Evolutionary conservation across 2,797 vertebrate genomes (phyloP).

Genomic region (Eptatretus atami): DNA sequence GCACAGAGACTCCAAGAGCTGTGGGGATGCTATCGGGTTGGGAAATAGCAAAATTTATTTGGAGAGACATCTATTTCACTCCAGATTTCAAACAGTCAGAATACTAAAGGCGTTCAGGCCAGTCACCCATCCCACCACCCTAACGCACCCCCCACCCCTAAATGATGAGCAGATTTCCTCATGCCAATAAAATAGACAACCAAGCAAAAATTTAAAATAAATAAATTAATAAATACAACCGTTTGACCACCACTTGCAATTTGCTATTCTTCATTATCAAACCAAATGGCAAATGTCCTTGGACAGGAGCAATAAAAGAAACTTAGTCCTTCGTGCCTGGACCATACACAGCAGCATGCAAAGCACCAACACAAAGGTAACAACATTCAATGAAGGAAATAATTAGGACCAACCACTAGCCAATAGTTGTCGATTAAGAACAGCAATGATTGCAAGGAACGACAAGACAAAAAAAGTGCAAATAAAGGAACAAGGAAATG

Average conservation of each 20-base stretch:
- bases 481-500: conserved; percentile 6
- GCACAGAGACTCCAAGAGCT: conserved; percentile 75
- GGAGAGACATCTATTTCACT: background rate
- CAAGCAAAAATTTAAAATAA: background rate
- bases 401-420: conserved; percentile 11
- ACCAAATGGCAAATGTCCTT: conserved; percentile 8
- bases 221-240: background rate
- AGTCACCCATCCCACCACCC: background rate
- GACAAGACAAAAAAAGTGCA: conserved; percentile 9
- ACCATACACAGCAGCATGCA: background rate
- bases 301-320: background rate
- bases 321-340: too few relatives aligned
- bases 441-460: conserved; percentile 14
- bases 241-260: background rate
- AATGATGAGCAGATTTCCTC: conserved; percentile 3
- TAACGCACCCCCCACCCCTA: background rate
- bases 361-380: too few relatives aligned
- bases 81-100: background rate
- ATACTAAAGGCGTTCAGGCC: background rate
- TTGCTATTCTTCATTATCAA: conserved; percentile 12
- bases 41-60: background rate
- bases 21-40: conserved; percentile 36
- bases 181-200: conserved; percentile 4
- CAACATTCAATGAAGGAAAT: conserved; percentile 10
- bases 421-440: conserved; percentile 11